Evolutionary conservation across 2,888 invertebrate genomes (phyloP).

Genomic region (Epirrhoe tristata): DNA sequence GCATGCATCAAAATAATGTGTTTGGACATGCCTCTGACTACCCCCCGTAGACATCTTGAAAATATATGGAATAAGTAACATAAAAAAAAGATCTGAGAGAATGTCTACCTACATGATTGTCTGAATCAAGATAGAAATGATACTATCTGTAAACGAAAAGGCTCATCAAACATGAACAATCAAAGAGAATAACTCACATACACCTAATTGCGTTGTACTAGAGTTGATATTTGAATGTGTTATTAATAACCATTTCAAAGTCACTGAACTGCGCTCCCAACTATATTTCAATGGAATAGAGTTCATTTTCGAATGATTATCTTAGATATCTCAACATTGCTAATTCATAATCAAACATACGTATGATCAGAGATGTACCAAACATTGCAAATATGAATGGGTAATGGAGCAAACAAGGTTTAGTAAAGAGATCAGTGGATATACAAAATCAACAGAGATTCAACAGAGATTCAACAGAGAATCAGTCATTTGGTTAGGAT

Average conservation of each 20-base stretch:
- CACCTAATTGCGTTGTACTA: conserved; percentile 8
- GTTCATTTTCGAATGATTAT: conserved; percentile 15
- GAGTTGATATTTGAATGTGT: not conserved
- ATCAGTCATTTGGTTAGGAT: conserved; percentile 12
- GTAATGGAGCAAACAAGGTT: conserved; percentile 37
- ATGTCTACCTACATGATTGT: not conserved
- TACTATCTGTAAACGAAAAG: conserved; percentile 41
- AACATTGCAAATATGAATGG: conserved; percentile 49
- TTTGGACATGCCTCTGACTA: too few relatives aligned
- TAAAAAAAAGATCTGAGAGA: too few relatives aligned
- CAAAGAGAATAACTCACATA: conserved; percentile 49
- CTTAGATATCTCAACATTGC: conserved; percentile 35
- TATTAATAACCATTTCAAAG: not conserved
- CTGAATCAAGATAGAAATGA: conserved; percentile 12
- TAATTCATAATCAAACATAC: conserved; percentile 49
- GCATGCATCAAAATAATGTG: too few relatives aligned
- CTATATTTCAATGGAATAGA: conserved; percentile 1
- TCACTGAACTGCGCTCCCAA: not conserved
- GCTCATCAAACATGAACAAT: conserved; percentile 45
- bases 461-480: conserved; percentile 32
- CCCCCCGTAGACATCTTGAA: too few relatives aligned
- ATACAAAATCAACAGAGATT: conserved; percentile 36
- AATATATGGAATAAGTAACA: too few relatives aligned
- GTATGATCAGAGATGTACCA: conserved; percentile 38
- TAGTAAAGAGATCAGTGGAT: conserved; percentile 42